Evolutionary conservation across 2,888 invertebrate species (phyloP), one percentile per base, ranked within the genome.

Genomic region (Pemphredon lugubris): DNA sequence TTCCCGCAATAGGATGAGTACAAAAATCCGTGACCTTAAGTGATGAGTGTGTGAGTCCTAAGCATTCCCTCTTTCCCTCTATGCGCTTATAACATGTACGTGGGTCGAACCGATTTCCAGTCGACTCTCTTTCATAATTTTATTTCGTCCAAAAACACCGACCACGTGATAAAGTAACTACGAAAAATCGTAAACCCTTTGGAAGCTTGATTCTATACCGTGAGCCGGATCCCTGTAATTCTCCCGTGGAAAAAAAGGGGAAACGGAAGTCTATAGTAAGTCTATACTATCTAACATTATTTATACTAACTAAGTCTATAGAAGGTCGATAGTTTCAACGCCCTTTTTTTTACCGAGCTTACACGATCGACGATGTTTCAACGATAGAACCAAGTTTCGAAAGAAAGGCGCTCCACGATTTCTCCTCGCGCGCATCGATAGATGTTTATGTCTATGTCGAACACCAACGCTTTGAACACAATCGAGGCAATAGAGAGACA

Each of bases 381-480:
- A 5, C 9, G 37, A 26, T 14, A 57, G 66, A 58, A 69, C 53
- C 66, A 70, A 66, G 63, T 54, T 57, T 51, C 53, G 45, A 48
- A 48, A 55, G 54, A 37, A 26, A 57, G 58, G 57, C 57, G 30
- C n/a, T 42, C 34, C 18, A 57, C 58, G 30, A 30, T 26, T 50
- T 71, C 55, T 55, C 50, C 54, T 57, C 32, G 45, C 61, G 64
- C 60, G 42, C 65, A 68, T 71, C 71, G 50, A 68, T 65, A 48
- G 47, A 69, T 50, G 61, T 61, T 77, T 66, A 78, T 50, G 76
- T 71, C 73, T 79, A 80, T 64, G 54, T 79, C 73, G 79, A 83
- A 83, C 78, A 83, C 76, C 81, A 72, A 83, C 83, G 84, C 83
- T 83, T 84, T 87, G 86, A 88, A 87, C 87, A 88, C 87, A 87